phyloP scores from a whole-genome alignment of 2,888 invertebrate genomes.

The Mesoligia furuncula region DNA sequence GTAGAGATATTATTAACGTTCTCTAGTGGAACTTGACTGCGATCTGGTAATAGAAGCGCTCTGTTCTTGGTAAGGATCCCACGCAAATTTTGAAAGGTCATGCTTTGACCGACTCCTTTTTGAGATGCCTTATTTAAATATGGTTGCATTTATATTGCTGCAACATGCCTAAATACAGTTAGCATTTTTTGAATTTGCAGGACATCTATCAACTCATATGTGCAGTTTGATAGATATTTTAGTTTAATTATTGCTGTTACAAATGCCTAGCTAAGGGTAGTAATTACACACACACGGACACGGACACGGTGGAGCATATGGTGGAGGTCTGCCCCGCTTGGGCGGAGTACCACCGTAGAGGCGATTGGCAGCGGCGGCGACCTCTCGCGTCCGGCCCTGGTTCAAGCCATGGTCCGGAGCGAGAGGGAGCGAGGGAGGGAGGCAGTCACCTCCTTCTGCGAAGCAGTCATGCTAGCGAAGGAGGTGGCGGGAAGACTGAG shows the following conservation, averaged over 20 bases:
- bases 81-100: slow-evolving; percentile 17
- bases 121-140: slow-evolving; percentile 15
- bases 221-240: not conserved
- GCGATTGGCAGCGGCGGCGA: too few relatives aligned
- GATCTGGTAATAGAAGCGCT: slow-evolving; percentile 1
- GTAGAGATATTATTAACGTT: slow-evolving; percentile 15
- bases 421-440: too few relatives aligned
- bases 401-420: too few relatives aligned
- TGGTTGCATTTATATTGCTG: not conserved
- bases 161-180: not conserved
- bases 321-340: too few relatives aligned
- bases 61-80: not conserved
- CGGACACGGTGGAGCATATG: too few relatives aligned
- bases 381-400: too few relatives aligned
- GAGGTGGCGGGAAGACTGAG: too few relatives aligned
- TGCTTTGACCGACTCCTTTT: slow-evolving; percentile 4
- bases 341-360: too few relatives aligned
- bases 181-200: too few relatives aligned
- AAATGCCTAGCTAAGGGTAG: not conserved
- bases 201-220: not conserved
- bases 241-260: not conserved
- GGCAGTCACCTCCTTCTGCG: too few relatives aligned
- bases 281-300: too few relatives aligned
- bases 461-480: too few relatives aligned
- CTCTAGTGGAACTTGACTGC: slow-evolving; percentile 5